Conservation (phyloP, 2,888 invertebrate genomes). For the Drosophila neonasuta region DNA sequence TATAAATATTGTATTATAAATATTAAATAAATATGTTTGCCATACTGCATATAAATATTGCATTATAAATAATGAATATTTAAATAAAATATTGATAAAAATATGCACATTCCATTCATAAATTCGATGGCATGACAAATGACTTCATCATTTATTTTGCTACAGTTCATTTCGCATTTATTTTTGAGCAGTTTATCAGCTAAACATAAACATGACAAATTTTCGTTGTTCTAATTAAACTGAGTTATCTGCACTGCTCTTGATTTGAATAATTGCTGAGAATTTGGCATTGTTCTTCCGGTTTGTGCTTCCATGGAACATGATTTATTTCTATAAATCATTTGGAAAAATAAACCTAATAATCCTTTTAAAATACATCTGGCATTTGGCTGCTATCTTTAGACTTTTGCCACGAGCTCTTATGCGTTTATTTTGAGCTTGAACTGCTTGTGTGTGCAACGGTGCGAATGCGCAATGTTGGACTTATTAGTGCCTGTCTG, state of each 20-base stretch:
- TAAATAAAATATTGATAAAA: not conserved
- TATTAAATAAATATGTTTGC: not conserved
- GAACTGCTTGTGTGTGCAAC: slow-evolving; percentile 42
- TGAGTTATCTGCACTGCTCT: not conserved
- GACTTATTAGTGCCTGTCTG: slow-evolving; percentile 14
- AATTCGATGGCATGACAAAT: not conserved
- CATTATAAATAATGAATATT: not conserved
- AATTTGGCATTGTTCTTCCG: no score
- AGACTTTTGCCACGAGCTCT: not conserved
- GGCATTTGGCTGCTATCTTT: not conserved
- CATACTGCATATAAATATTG: not conserved
- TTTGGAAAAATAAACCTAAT: no score
- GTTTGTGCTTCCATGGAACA: no score
- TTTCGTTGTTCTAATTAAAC: not conserved
- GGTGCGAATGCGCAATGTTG: slow-evolving; percentile 52
- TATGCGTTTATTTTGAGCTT: slow-evolving; percentile 22
- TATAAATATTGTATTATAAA: not conserved
- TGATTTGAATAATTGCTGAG: not conserved
- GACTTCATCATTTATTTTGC: not conserved
- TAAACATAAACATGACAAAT: not conserved
- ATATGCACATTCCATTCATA: not conserved
- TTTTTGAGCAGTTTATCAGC: not conserved
- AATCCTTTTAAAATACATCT: not conserved
- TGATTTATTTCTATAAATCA: no score
- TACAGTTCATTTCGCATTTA: not conserved